phyloP scores from a whole-genome alignment of 2,888 invertebrate genomes.

The Polietes domitor region DNA sequence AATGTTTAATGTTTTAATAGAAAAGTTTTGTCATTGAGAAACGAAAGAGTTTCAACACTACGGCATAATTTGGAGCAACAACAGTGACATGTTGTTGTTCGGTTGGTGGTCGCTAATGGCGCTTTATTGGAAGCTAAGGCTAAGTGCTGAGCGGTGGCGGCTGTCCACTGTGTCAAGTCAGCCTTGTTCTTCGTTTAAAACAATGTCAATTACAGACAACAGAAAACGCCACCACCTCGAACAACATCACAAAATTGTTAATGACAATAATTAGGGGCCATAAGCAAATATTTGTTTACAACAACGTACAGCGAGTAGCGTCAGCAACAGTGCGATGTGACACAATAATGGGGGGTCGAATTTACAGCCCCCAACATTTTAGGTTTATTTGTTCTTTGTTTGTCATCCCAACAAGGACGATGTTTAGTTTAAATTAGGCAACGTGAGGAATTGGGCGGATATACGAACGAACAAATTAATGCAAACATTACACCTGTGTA shows the following conservation, averaged over 20 bases:
- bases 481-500: not conserved
- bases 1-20: slow-evolving; percentile 30
- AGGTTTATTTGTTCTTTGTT: not conserved
- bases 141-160: slow-evolving; percentile 17
- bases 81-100: not conserved
- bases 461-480: not conserved
- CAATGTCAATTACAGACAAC: slow-evolving; percentile 7
- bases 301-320: not conserved
- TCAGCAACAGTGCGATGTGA: not conserved
- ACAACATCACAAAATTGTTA: slow-evolving; percentile 42
- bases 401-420: not conserved
- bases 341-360: slow-evolving; percentile 12
- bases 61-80: not conserved
- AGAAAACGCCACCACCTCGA: not conserved
- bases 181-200: not conserved
- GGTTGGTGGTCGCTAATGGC: not conserved
- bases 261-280: slow-evolving; percentile 50
- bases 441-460: not conserved
- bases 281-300: slow-evolving; percentile 50
- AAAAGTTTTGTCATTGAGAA: slow-evolving; percentile 22
- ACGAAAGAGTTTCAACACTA: slow-evolving; percentile 1
- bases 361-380: not conserved
- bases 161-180: not conserved
- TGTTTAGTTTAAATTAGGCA: not conserved
- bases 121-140: slow-evolving; percentile 10